Evolutionary conservation across 1,140 invertebrate species (phyloP), one percentile per base, ranked within the genome.

Genomic region (Aphelinus atriplicis): DNA sequence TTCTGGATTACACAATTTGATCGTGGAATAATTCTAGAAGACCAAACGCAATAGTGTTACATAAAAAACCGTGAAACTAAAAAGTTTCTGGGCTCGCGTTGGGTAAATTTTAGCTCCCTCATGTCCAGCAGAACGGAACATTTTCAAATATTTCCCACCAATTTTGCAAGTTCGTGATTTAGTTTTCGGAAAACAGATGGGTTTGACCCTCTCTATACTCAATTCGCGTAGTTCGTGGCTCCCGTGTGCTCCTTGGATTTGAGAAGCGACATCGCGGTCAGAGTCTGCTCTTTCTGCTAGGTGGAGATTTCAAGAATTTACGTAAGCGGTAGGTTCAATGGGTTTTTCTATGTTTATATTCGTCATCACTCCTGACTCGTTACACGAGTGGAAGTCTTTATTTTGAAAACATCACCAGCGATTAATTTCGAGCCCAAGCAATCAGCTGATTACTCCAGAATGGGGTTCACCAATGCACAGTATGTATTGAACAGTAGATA

Each of bases 241-340:
- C 26, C 0, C 26, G 26, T 26, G 26, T 26, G 26, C 26, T 26
- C 3, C 42, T 2, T 65, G 50, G 9, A 50, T 2, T 53, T 42
- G 26, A 4, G 53, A 43, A 45, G 50, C 9, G 58, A 57, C 63
- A 65, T 65, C 26, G 63, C 26, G 26, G 26, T 6, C 3, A 64
- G 7, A 48, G 46, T 50, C 7, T 64, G 62, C 46, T 45, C 48
- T 26, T 65, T 71, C 70, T 64, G 70, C 70, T 71, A 71, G 61
- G 46, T 56, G 63, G 48, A 48, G 57, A 62, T 62, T 55, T 48
- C 26, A 3, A 1, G 7, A 69, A 56, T 68, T 68, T 69, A 75
- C 73, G 73, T 69, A 75, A 66, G 62, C 9, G 58, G 4, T 53
- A n/a, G 7, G 7, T 42, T 48, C 5, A 67, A 66, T 42, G 43